Conservation (phyloP, 2,797 vertebrate genomes). For the Typhlichthys subterraneus region DNA sequence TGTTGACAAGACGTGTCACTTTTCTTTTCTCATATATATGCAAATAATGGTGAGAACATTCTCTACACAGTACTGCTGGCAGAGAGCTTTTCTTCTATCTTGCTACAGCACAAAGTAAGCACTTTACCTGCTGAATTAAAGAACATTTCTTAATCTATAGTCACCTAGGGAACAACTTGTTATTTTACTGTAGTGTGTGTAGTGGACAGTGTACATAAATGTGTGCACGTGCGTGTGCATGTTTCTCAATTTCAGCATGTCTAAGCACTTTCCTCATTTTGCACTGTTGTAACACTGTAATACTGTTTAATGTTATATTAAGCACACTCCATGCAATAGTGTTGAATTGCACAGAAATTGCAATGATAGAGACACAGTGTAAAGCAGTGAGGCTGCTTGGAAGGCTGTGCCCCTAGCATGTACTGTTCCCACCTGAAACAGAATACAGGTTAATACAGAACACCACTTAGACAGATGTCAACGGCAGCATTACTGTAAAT, state of each 20-base stretch:
- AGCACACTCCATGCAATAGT: too few species aligned
- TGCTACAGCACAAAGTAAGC: conserved; percentile 63
- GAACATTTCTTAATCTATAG: conserved; percentile 53
- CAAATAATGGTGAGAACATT: conserved; percentile 74
- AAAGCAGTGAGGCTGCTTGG: neutral
- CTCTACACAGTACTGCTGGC: conserved; percentile 45
- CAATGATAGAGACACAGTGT: too few species aligned
- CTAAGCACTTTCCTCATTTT: too few species aligned
- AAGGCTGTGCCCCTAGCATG: conserved; percentile 43
- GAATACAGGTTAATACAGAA: conserved; percentile 45
- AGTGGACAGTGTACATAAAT: conserved; percentile 3
- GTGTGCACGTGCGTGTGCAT: conserved; percentile 17
- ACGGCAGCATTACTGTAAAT: conserved; percentile 30
- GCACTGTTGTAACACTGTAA: too few species aligned
- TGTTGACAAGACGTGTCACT: conserved; percentile 9
- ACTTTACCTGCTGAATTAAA: conserved; percentile 59
- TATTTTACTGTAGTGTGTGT: neutral
- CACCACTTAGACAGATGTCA: conserved; percentile 60
- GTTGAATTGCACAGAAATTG: too few species aligned
- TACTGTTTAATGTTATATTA: too few species aligned
- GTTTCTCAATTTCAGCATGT: neutral
- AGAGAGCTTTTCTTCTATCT: conserved; percentile 72
- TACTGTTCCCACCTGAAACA: conserved; percentile 48
- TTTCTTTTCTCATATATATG: conserved; percentile 83
- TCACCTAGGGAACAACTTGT: conserved; percentile 38